Evolutionary conservation across 2,888 invertebrate species (phyloP), one percentile per base, ranked within the genome.

Genomic region (Hydraecia micacea): DNA sequence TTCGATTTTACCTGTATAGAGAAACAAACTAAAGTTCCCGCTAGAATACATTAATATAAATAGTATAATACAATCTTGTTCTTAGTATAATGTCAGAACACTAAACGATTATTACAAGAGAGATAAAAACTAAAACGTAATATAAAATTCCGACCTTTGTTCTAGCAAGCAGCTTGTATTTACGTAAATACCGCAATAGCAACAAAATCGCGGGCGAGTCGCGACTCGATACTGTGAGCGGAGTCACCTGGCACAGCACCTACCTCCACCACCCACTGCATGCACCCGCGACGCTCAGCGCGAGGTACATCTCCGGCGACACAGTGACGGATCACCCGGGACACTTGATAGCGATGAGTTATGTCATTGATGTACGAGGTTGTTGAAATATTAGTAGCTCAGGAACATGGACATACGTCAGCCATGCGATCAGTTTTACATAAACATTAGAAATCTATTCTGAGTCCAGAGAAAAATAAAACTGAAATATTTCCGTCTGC

Each of bases 281-380:
- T 36, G 62, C 75, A 58, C 75, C 84, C 69, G 58, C 58, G 49
- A 42, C 46, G 74, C 69, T 76, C 58, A 76, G 74, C 68, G 28
- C 78, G 65, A 67, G 68, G n/a, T 74, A 80, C 80, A 88, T 84
- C 80, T 73, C 71, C 42, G 67, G 75, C 36, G 88, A 88, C 87
- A 87, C 82, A 87, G 66, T 87, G 85, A 86, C 72, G 75, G 82
- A 84, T 88, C 80, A 87, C 73, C 65, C 42, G 66, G 77, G 39
- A 39, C 68, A 77, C 85, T 65, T 65, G 46, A 67, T 62, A 63
- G 67, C 18, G 58, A 69, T 65, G 68, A 80, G 66, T 71, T 60
- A 77, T 60, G 77, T 42, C 58, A 36, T 36, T 62, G 49, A 67
- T 11, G 11, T 52, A 62, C 42, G 28, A 6, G 15, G 28, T 28